Evolutionary conservation across 1,140 invertebrate genomes (phyloP), one percentile per base, ranked within the genome.

Genomic region (Brachystomella parvula): DNA sequence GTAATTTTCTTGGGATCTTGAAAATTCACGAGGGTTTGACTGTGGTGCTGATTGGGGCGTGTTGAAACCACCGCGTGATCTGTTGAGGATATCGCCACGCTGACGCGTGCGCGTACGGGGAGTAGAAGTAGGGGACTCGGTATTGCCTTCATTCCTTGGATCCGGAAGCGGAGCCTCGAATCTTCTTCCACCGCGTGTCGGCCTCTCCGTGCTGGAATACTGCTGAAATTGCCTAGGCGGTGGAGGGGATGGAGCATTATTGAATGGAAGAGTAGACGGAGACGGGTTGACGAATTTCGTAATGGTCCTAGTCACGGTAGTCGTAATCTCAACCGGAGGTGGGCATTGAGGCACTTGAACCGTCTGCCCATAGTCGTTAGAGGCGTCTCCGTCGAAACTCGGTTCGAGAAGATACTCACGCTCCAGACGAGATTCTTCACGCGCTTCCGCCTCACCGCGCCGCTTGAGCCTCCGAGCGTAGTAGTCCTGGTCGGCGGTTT

Each of bases 331-430:
- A 15, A 6, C 31, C 3, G 24, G 24, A 6, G 30, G 60, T 62
- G 30, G 21, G n/a, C 39, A 24, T 39, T 6, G 12, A 3, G 12
- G 30, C 12, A 9, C 33, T 12, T 44, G 3, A 3, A 3, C 6
- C 31, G 24, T 21, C 24, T 9, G 12, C 35, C 19, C 15, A 24
- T 6, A 6, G 3, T 6, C 24, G 15, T 19, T 6, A 9, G 17
- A 33, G 44, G 9, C 33, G 15, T 12, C 26, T 19, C n/a, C n/a
- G 39, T 62, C 28, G 17, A 39, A 62, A 62, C 60, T 62, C 9
- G 60, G 60, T 62, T 62, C 60, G 3, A 62, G 35, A 26, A 62
- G 24, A 26, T 9, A 62, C 28, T 62, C 60, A 29, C 57, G 26
- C 15, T 62, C 35, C 32, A 47, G 29, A 21, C 15, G 3, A 9